Percentiles rank a stretch among this genome's conserved stretches.
phyloP scores from a whole-genome alignment of 2,797 vertebrate genomes.

The Limosa lapponica region DNA sequence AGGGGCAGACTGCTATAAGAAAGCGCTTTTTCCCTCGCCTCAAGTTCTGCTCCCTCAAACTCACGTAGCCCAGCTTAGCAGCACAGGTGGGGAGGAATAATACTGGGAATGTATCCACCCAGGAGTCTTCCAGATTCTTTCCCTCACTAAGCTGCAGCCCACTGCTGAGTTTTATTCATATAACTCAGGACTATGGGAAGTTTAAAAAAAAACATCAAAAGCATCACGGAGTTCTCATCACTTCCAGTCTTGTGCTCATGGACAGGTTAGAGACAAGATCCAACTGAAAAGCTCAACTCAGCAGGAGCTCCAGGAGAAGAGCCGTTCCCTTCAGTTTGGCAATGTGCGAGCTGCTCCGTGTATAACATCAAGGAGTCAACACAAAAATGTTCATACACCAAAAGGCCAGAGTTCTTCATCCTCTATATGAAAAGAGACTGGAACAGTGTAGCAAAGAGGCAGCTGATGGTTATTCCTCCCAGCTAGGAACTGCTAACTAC shows the following conservation, averaged over 20 bases:
- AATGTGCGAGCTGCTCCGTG: neutral
- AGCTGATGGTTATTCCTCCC: neutral
- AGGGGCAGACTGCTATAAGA: neutral
- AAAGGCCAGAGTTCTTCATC: neutral
- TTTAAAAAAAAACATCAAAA: neutral
- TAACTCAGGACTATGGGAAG: neutral
- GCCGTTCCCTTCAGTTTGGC: accelerated
- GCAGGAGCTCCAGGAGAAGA: neutral
- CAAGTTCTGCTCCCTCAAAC: neutral
- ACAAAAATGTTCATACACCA: neutral
- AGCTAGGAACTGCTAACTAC: neutral
- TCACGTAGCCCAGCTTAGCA: neutral
- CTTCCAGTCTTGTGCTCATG: neutral
- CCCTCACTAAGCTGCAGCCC: neutral
- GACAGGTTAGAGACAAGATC: neutral
- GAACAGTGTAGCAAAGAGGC: neutral
- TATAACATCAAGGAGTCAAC: neutral
- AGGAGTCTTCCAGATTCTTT: neutral
- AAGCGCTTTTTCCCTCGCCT: neutral
- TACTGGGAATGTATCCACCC: neutral
- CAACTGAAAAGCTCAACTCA: neutral
- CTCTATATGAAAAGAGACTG: neutral
- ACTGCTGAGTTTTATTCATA: neutral
- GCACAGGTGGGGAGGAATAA: neutral
- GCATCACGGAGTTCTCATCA: neutral